phyloP scores from a whole-genome alignment of 2,888 invertebrate species.

The Choristoneura rosaceana region DNA sequence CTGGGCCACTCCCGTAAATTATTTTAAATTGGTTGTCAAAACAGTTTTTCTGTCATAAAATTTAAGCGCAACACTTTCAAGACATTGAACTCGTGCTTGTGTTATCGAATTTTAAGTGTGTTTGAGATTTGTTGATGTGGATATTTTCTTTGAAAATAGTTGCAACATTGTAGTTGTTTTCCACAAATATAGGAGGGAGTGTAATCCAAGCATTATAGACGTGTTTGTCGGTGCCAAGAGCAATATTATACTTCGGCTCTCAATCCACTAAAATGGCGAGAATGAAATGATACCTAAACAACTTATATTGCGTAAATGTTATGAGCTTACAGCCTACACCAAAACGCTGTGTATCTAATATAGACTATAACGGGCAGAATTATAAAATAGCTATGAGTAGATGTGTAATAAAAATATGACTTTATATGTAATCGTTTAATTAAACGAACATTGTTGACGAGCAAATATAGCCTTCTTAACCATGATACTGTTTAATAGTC shows the following conservation, averaged over 20 bases:
- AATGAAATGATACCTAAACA: conserved; percentile 35
- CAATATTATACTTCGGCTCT: conserved; percentile 61
- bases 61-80: conserved; percentile 33
- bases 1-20: conserved; percentile 5
- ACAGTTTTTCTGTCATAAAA: conserved; percentile 24
- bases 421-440: no score
- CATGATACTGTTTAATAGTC: no score
- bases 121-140: conserved; percentile 1
- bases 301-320: conserved; percentile 1
- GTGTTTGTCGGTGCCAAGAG: conserved; percentile 65
- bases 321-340: not conserved
- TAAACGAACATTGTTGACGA: no score
- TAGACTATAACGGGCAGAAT: not conserved
- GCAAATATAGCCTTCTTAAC: no score
- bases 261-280: conserved; percentile 54
- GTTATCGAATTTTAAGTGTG: conserved; percentile 27
- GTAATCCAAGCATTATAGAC: conserved; percentile 59
- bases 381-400: not conserved
- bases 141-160: conserved; percentile 44
- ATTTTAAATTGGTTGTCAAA: conserved; percentile 28
- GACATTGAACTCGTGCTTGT: conserved; percentile 31
- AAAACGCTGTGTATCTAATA: not conserved
- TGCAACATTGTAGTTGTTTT: conserved; percentile 66
- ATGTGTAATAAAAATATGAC: no score
- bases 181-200: conserved; percentile 52